Conservation (phyloP, 2,113 vertebrate species). For the Rutilus rutilus region DNA sequence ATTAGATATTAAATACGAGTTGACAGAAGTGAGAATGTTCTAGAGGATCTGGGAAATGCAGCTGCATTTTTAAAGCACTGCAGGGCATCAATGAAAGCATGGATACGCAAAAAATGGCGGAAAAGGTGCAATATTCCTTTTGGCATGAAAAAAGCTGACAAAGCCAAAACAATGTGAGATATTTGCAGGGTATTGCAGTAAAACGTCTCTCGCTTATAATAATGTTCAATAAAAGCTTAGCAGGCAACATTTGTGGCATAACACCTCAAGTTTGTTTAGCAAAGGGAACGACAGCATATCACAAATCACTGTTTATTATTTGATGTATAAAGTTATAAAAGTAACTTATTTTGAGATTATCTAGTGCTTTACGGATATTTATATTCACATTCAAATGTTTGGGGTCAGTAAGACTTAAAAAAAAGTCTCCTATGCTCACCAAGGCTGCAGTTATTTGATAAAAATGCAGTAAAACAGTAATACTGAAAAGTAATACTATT, state of each 20-base stretch:
- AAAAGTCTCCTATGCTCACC: background rate
- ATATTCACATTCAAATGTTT: too few relatives aligned
- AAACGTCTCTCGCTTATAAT: background rate
- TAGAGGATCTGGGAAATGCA: background rate
- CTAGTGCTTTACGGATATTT: too few relatives aligned
- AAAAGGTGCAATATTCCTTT: conserved; percentile 76
- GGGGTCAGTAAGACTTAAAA: too few relatives aligned
- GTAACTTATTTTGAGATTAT: too few relatives aligned
- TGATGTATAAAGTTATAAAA: too few relatives aligned
- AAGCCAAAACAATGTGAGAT: conserved; percentile 47
- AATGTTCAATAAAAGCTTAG: background rate
- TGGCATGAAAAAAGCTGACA: conserved; percentile 60
- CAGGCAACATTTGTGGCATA: background rate
- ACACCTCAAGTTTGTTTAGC: too few relatives aligned
- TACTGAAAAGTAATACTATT: too few relatives aligned
- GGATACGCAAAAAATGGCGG: background rate
- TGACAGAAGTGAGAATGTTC: background rate
- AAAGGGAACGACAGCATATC: too few relatives aligned
- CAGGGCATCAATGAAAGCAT: background rate
- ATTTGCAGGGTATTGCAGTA: too few relatives aligned
- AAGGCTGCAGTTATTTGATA: background rate
- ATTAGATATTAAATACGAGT: background rate
- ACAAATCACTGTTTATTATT: too few relatives aligned
- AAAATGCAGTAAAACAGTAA: too few relatives aligned
- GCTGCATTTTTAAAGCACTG: background rate